Evolutionary conservation across 2,797 vertebrate genomes (phyloP).

Genomic region (Toxotes lorentzi): DNA sequence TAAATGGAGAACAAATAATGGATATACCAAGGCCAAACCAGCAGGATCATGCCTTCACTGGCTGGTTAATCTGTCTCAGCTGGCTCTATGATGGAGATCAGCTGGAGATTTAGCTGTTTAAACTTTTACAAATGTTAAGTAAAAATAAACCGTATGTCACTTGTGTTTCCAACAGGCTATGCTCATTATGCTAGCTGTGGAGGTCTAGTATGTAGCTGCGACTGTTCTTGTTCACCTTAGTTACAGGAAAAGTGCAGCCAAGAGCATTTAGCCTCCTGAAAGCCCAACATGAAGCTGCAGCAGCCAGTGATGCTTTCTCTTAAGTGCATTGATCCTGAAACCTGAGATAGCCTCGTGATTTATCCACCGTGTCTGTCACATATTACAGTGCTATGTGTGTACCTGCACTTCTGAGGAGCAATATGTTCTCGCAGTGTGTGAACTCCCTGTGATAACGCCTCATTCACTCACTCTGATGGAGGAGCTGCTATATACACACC

Average conservation of each 20-base stretch:
- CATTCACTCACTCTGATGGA: slow-evolving; percentile 58
- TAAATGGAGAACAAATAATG: no score
- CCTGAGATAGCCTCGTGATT: slow-evolving; percentile 51
- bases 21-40: no score
- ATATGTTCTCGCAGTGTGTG: slow-evolving; percentile 28
- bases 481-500: slow-evolving; percentile 38
- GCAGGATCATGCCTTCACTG: no score
- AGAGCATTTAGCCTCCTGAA: slow-evolving; percentile 31
- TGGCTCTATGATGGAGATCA: no score
- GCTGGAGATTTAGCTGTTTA: no score
- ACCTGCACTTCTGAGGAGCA: slow-evolving; percentile 42
- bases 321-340: slow-evolving; percentile 41
- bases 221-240: no score
- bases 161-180: no score
- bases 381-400: slow-evolving; percentile 59
- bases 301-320: slow-evolving; percentile 13
- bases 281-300: slow-evolving; percentile 25
- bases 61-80: no score
- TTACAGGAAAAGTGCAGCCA: background rate
- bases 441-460: slow-evolving; percentile 44
- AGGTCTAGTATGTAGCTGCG: no score
- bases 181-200: no score
- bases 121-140: no score
- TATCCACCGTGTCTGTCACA: slow-evolving; percentile 56
- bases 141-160: no score